Evolutionary conservation across 1,140 invertebrate species (phyloP).

Genomic region (Lordiphosa collinella): DNA sequence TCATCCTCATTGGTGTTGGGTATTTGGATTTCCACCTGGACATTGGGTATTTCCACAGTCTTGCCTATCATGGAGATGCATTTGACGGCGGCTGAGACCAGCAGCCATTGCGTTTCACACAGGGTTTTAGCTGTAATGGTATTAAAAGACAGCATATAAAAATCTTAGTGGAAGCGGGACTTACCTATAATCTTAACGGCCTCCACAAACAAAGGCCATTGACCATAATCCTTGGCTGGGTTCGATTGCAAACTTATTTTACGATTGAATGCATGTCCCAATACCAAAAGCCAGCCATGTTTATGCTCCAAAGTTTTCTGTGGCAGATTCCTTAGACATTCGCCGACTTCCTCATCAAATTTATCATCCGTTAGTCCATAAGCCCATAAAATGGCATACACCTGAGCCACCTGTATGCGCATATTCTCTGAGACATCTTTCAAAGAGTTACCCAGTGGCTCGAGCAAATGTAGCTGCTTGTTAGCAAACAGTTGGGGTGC

Average conservation of each 20-base stretch:
- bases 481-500: conserved; percentile 63
- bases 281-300: conserved; percentile 72
- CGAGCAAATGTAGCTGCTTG: conserved; percentile 62
- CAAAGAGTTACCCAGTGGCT: conserved; percentile 62
- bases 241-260: conserved; percentile 45
- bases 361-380: conserved; percentile 58
- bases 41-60: conserved; percentile 67
- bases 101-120: conserved; percentile 67
- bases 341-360: conserved; percentile 63
- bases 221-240: conserved; percentile 31
- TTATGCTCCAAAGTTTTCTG: conserved; percentile 72
- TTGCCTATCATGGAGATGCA: conserved; percentile 78
- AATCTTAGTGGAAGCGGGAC: no score
- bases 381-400: conserved; percentile 71
- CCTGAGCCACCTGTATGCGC: conserved; percentile 68
- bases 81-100: conserved; percentile 74
- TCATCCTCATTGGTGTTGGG: conserved; percentile 47
- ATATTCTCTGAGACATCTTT: conserved; percentile 76
- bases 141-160: no score
- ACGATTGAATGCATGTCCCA: conserved; percentile 69
- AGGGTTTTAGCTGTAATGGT: conserved; percentile 56
- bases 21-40: conserved; percentile 62
- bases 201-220: conserved; percentile 66
- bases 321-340: conserved; percentile 48
- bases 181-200: conserved; percentile 61